A percentile compares a stretch with the other conserved stretches of the same genome.
Evolutionary conservation across 2,113 vertebrate species (phyloP).

Genomic region (Colius striatus): DNA sequence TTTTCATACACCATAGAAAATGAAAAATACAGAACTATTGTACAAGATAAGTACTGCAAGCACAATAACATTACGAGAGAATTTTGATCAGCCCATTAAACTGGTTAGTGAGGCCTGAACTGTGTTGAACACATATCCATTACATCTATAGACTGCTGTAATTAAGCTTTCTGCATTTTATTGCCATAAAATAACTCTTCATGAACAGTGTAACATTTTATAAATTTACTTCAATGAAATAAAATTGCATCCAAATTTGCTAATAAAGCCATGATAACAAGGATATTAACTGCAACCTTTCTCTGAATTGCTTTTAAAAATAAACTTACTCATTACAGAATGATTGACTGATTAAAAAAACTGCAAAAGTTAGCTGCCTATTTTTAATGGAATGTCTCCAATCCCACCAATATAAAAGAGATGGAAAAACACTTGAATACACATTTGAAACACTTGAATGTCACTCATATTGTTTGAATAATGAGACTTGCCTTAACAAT

Average conservation of each 20-base stretch:
- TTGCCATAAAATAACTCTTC: background rate
- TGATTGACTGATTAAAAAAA: background rate
- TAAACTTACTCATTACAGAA: background rate
- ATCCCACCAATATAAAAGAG: background rate
- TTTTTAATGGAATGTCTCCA: background rate
- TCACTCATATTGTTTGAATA: background rate
- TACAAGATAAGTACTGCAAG: background rate
- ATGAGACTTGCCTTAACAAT: background rate
- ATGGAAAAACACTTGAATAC: background rate
- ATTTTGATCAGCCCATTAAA: conserved; percentile 56
- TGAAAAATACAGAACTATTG: conserved; percentile 13
- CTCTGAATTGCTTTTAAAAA: background rate
- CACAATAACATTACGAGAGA: background rate
- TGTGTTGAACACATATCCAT: conserved; percentile 39
- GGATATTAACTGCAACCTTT: background rate
- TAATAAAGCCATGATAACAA: background rate
- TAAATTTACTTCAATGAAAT: background rate
- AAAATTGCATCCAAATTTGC: background rate
- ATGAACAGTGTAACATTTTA: background rate
- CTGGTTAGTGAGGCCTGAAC: conserved; percentile 59
- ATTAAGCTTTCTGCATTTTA: conserved; percentile 28
- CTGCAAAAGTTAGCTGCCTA: background rate
- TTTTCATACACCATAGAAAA: conserved; percentile 14
- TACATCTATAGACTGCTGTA: background rate
- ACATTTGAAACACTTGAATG: background rate